Base-by-base conservation (phyloP, 1,140 invertebrate species). In the Ceratina calcarata region DNA sequence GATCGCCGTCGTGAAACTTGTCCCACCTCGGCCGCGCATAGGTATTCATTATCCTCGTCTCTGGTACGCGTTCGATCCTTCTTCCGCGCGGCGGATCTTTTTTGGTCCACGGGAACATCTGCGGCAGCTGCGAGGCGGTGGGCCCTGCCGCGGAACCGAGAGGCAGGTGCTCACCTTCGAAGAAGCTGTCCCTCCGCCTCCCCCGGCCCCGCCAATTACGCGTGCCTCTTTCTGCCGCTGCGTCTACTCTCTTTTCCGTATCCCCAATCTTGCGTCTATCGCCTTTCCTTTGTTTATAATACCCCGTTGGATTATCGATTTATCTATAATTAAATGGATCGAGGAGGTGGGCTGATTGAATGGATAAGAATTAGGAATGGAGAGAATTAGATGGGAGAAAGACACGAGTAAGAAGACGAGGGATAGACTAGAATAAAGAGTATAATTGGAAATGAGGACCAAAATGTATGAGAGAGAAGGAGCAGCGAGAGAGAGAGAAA, bases 111-210 rank as follows among this genome's bases (percentile, higher is more conserved):
- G 86, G 6, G 89, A 93, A 93, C 92, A 93, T 93, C 92, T 93
- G 92, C 92, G 90, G 91, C 92, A 93, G 92, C 92, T 93, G 92
- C 89, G 85, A 91, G 85, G 88, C 89, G 91, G 82, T 87, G 89
- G 85, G 70, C 73, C 64, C 78, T 88, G 84, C 86, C 88, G 53
- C 69, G 86, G 77, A 78, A 81, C 87, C 37, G 37, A 45, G 67
- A 89, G 87, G 90, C 91, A 92, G 90, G 91, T 91, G 78, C 86
- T 86, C 82, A 80, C 82, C 80, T 83, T 86, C 62, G 68, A 78
- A 77, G 75, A 78, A 85, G 81, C 55, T 78, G 37, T 45, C 37
- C 37, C 37, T 7, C 37, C 37, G 3, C 83, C 83, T 86, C 78
- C 80, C 85, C 78, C 85, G 83, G 84, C 80, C 15, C 87, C 87